Conservation (phyloP, 1,140 invertebrate genomes). For the Wiebesia pumilae region DNA sequence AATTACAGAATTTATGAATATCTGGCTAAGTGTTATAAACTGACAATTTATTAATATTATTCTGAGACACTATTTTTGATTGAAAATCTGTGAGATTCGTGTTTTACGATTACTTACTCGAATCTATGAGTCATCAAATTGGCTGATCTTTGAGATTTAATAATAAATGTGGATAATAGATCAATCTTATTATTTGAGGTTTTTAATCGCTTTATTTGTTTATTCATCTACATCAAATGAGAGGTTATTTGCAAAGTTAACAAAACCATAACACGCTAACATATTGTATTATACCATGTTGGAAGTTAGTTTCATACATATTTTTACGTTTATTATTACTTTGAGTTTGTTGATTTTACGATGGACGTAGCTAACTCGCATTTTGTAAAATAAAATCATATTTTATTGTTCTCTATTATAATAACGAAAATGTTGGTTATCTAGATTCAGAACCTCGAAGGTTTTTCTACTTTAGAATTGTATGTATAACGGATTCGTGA, state of each 20-base stretch:
- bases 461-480: background rate
- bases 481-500: background rate
- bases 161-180: background rate
- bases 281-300: background rate
- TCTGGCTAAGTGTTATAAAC: background rate
- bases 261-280: background rate
- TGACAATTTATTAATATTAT: background rate
- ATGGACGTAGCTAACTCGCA: background rate
- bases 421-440: background rate
- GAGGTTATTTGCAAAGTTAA: background rate
- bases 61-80: background rate
- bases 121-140: background rate
- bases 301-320: background rate
- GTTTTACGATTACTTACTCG: background rate
- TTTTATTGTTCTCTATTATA: background rate
- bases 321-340: background rate
- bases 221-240: background rate
- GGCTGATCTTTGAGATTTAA: background rate
- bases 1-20: background rate
- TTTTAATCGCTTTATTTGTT: background rate
- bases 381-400: too few species aligned
- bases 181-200: background rate
- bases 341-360: background rate
- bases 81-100: background rate
- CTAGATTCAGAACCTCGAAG: background rate